A percentile compares a stretch with the other conserved stretches of the same genome.
Conservation (phyloP, 2,797 vertebrate species). For the Philypnodon macrostomus region DNA sequence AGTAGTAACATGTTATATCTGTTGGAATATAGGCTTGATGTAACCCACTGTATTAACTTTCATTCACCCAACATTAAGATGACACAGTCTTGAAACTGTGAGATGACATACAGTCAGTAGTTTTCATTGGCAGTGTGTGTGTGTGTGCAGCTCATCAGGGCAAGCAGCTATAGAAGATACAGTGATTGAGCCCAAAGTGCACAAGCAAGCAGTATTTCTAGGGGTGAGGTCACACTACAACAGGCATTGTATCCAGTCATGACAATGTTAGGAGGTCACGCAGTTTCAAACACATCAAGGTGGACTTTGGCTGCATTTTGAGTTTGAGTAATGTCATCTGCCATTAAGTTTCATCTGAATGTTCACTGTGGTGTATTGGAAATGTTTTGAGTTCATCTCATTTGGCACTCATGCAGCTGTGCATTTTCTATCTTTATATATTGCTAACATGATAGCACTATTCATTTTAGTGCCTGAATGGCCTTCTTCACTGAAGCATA, state of each 20-base stretch:
- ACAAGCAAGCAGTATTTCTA: constrained; percentile 53
- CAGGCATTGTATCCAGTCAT: constrained; percentile 65
- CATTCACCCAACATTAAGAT: constrained; percentile 29
- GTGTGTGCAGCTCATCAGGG: constrained; percentile 61
- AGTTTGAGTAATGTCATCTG: not conserved
- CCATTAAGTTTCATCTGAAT: no score
- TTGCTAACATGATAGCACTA: constrained; percentile 2
- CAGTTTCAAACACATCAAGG: constrained; percentile 29
- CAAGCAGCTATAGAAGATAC: constrained; percentile 37
- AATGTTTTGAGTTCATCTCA: no score
- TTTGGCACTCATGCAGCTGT: constrained; percentile 52
- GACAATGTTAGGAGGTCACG: constrained; percentile 45
- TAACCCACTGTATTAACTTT: not conserved
- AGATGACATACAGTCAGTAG: constrained; percentile 38
- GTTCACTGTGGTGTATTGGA: no score
- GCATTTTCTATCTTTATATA: constrained; percentile 3
- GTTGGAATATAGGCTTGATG: constrained; percentile 40
- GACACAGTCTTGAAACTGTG: constrained; percentile 18
- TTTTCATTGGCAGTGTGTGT: constrained; percentile 44
- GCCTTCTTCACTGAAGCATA: constrained; percentile 13
- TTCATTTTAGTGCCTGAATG: constrained; percentile 3
- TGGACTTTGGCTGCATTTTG: constrained; percentile 8
- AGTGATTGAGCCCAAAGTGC: constrained; percentile 68
- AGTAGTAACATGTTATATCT: constrained; percentile 27
- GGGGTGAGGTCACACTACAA: constrained; percentile 57